phyloP scores from a whole-genome alignment of 92 coral and sea anemone genomes.

The Pocillopora grandis region DNA sequence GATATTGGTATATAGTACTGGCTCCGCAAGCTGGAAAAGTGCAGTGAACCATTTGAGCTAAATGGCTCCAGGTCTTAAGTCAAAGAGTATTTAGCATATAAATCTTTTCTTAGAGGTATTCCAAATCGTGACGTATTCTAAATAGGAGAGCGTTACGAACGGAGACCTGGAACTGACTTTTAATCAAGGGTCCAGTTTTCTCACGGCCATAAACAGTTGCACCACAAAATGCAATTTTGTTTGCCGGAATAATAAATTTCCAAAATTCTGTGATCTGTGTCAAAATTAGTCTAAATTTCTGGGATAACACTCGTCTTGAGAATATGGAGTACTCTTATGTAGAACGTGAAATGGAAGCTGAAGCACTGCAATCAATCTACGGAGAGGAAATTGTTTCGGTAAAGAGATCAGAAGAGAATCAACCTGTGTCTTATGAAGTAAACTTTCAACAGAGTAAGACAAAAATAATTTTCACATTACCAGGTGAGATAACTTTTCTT shows the following conservation, averaged over 20 bases:
- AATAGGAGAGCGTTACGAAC: not conserved
- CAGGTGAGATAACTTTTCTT: constrained; percentile 38
- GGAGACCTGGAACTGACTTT: constrained; percentile 16
- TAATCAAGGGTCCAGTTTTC: constrained; percentile 1
- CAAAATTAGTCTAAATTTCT: not conserved
- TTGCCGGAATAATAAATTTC: not conserved
- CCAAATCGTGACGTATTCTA: not conserved
- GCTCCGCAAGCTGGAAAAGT: no score
- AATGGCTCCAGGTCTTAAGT: no score
- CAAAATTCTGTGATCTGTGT: not conserved
- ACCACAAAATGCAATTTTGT: constrained; percentile 16
- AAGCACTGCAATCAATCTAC: constrained; percentile 72
- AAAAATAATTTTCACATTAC: constrained; percentile 39
- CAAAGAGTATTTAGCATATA: no score
- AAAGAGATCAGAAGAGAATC: not conserved
- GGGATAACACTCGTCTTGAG: not conserved
- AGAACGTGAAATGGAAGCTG: constrained; percentile 62
- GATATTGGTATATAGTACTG: no score
- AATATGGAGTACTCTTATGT: constrained; percentile 45
- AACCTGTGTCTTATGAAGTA: constrained; percentile 38
- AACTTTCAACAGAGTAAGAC: constrained; percentile 36
- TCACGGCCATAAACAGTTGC: not conserved
- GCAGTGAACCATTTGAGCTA: no score
- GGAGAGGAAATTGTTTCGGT: constrained; percentile 37
- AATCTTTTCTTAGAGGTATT: no score